These are phyloP conservation scores for Lagocephalus sceleratus DNA, from an alignment of 2,797 vertebrate genomes.

Conservation along the genomic window DNA sequence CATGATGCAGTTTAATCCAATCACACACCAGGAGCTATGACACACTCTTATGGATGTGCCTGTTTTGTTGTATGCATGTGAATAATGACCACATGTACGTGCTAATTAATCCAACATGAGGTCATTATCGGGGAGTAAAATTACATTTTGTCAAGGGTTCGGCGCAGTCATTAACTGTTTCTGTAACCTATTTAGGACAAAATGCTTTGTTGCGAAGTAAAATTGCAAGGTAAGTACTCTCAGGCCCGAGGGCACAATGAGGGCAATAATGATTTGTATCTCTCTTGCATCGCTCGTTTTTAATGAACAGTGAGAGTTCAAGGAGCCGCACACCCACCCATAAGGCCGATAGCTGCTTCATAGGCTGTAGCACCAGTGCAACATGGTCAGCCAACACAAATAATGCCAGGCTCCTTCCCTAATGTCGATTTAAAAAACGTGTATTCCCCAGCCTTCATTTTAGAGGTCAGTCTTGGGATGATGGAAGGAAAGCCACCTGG, in stretches of 20 bases:
- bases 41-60: no score
- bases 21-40: no score
- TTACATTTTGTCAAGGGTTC: slow-evolving; percentile 36
- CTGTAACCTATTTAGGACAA: slow-evolving; percentile 42
- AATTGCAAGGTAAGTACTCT: slow-evolving; percentile 17
- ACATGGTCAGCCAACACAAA: no score
- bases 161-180: slow-evolving; percentile 32
- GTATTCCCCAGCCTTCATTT: no score
- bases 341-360: no score
- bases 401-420: no score
- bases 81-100: slow-evolving; percentile 32
- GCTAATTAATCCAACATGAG: slow-evolving; percentile 33
- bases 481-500: slow-evolving; percentile 28
- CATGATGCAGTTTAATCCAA: no score
- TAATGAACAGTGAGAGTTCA: no score
- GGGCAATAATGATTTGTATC: slow-evolving; percentile 13
- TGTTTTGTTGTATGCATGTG: slow-evolving; percentile 20
- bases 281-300: slow-evolving; percentile 1
- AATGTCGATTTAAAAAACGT: no score
- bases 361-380: no score
- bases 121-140: neutral
- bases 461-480: neutral
- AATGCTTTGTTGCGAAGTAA: slow-evolving; percentile 14
- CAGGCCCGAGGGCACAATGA: slow-evolving; percentile 1
- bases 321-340: no score